Evolutionary conservation across 2,797 vertebrate genomes (phyloP), one percentile per base, ranked within the genome.

Genomic region (Sphenodon punctatus): DNA sequence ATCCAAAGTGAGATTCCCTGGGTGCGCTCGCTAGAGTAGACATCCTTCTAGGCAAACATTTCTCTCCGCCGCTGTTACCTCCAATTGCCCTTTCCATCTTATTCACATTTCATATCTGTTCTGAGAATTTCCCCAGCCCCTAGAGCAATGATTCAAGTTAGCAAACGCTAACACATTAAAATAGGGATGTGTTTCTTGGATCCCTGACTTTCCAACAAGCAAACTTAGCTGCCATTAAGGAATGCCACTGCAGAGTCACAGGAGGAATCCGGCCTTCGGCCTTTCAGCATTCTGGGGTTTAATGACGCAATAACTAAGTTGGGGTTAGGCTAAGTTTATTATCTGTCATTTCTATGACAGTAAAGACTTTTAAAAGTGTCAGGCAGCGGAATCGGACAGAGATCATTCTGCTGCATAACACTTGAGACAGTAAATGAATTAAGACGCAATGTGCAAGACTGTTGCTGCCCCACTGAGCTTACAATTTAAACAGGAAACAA

Each of bases 221-320:
- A 87, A 45, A 53, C 1, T 0, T 30, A 51, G 76, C 0, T 0
- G 4, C 7, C 43, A 69, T 80, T 80, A 67, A 70, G 43, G 19
- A 30, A 19, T 30, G 73, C 51, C 1, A 1, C 79, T 82, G 48
- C 67, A 43, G 84, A 76, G 45, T 67, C 34, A n/a, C n/a, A n/a
- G n/a, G n/a, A n/a, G n/a, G n/a, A n/a, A n/a, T n/a, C n/a, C n/a
- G n/a, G n/a, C n/a, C n/a, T n/a, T 61, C 76, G 86, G 69, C 82
- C 75, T 82, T 63, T 76, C 65, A 10, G 10, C 6, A 39, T 78
- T 86, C 78, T 87, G 84, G 80, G 84, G 86, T 78, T 88, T 89
- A 92, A 87, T 2, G 25, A 87, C 1, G 36, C 81, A 84, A 86
- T 88, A 90, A 92, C 90, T 89, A 90, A 90, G 75, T 53, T 88